A percentile compares a stretch with the other conserved stretches of the same genome.
Evolutionary conservation across 1,140 invertebrate genomes (phyloP).

Genomic region (Pygmarrhopalites habei): DNA sequence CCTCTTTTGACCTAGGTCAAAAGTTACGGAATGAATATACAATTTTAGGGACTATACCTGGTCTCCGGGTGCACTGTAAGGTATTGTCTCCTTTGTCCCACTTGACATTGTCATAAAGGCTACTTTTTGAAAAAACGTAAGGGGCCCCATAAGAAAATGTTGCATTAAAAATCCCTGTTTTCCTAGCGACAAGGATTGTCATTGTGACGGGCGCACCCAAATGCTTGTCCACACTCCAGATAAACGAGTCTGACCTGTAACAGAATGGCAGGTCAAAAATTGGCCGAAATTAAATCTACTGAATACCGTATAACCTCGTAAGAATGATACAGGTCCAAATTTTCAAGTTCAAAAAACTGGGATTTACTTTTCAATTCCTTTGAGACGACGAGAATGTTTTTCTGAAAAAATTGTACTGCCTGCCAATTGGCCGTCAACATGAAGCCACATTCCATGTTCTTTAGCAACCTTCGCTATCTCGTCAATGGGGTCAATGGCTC

Average conservation of each 20-base stretch:
- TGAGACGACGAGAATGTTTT: background rate
- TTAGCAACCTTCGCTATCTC: conserved; percentile 92
- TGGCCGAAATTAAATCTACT: background rate
- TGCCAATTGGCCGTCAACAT: conserved; percentile 79
- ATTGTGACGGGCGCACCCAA: background rate
- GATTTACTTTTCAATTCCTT: background rate
- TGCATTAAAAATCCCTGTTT: background rate
- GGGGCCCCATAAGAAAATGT: background rate
- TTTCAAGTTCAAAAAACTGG: background rate
- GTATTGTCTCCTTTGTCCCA: conserved; percentile 54
- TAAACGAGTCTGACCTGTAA: background rate
- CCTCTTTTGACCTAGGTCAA: background rate
- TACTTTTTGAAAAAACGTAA: background rate
- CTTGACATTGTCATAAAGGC: conserved; percentile 5
- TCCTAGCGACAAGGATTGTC: background rate
- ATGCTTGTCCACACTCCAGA: background rate
- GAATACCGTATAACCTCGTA: background rate
- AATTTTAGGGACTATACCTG: conserved; percentile 25
- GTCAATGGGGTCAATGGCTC: conserved; percentile 88
- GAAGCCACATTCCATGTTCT: conserved; percentile 90
- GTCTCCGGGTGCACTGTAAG: conserved; percentile 52
- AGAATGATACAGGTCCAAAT: background rate
- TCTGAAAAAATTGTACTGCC: background rate
- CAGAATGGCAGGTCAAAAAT: background rate
- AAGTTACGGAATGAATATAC: background rate